phyloP scores from a whole-genome alignment of 2,888 invertebrate species.

The Acrobasis suavella region DNA sequence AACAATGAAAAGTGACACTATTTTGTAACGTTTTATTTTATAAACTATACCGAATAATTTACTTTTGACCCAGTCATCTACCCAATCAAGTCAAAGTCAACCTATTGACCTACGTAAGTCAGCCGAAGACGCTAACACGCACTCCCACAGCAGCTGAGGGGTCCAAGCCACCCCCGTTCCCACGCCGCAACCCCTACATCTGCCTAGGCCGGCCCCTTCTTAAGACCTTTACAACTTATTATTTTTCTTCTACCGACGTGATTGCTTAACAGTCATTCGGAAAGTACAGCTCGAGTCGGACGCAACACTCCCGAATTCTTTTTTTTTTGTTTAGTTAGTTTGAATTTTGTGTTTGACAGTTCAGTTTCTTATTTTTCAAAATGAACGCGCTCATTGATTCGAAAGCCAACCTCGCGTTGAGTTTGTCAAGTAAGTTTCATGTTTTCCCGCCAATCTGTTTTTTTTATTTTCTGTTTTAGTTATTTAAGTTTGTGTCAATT shows the following conservation, averaged over 20 bases:
- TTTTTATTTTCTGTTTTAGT: not conserved
- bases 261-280: slow-evolving; percentile 58
- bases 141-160: slow-evolving; percentile 29
- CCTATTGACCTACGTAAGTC: slow-evolving; percentile 1
- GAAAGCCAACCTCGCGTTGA: slow-evolving; percentile 19
- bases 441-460: not conserved
- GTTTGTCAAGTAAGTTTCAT: slow-evolving; percentile 7
- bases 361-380: slow-evolving; percentile 7
- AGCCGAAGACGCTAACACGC: not conserved
- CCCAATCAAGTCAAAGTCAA: too few relatives aligned
- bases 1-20: too few relatives aligned
- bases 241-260: slow-evolving; percentile 55
- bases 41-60: too few relatives aligned
- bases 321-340: slow-evolving; percentile 15
- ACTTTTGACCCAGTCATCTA: too few relatives aligned
- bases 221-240: slow-evolving; percentile 46
- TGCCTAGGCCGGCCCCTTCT: slow-evolving; percentile 53
- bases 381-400: slow-evolving; percentile 8
- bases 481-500: not conserved
- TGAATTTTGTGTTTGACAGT: not conserved
- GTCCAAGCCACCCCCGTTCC: slow-evolving; percentile 54
- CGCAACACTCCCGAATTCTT: slow-evolving; percentile 28
- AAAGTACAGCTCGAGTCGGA: slow-evolving; percentile 40
- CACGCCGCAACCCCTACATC: slow-evolving; percentile 52
- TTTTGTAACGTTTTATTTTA: too few relatives aligned